These are phyloP conservation scores for Drosophila ezoana DNA, from an alignment of 2,888 invertebrate genomes.

Conservation along the genomic window DNA sequence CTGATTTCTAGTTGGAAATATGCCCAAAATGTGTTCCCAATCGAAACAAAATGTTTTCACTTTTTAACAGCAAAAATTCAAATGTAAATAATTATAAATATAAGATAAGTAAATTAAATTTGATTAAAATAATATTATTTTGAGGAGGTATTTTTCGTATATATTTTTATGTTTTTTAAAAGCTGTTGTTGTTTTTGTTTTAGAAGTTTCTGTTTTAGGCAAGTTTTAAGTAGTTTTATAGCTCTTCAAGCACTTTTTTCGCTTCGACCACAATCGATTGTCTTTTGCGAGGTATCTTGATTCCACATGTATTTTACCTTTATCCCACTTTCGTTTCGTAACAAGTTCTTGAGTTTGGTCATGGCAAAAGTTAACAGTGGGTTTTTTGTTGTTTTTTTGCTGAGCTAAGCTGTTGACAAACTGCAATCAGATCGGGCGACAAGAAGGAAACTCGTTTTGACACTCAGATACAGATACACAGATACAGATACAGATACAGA, in stretches of 20 bases:
- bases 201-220: neutral
- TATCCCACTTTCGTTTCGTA: conserved; percentile 56
- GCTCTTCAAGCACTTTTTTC: neutral
- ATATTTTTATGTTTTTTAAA: no score
- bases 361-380: conserved; percentile 49
- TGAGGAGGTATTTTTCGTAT: no score
- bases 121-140: no score
- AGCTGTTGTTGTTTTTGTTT: no score
- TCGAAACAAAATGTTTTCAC: conserved; percentile 30
- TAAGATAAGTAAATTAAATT: no score
- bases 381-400: conserved; percentile 14
- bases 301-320: conserved; percentile 10
- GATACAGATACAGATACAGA: no score
- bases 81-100: no score
- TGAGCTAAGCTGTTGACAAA: conserved; percentile 33
- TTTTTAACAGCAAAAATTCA: neutral
- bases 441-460: conserved; percentile 45
- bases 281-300: conserved; percentile 5
- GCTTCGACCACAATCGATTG: conserved; percentile 5
- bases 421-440: conserved; percentile 55
- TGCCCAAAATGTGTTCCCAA: conserved; percentile 6
- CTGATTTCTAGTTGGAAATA: conserved; percentile 3
- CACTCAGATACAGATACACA: conserved; percentile 1
- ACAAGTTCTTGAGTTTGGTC: conserved; percentile 49
- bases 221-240: conserved; percentile 8